Evolutionary conservation across 2,888 invertebrate species (phyloP), one percentile per base, ranked within the genome.

Genomic region (Phoenoteleia sp.): DNA sequence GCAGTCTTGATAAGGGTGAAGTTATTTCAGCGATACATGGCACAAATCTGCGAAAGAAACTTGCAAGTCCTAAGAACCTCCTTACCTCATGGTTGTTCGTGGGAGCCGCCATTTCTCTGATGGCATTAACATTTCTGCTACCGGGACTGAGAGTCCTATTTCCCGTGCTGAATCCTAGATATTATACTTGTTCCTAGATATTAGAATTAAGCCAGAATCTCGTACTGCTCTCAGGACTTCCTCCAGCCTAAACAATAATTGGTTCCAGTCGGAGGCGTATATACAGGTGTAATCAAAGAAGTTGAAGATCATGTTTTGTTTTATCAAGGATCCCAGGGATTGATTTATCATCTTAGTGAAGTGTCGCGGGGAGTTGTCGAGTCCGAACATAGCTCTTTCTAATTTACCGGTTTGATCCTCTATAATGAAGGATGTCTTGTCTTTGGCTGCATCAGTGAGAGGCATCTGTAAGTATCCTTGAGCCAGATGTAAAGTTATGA

Each of bases 401-500:
- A 62, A 62, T 3, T n/a, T 13, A 1, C 39, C 39, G 13, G 39
- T 39, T 15, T 5, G 39, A n/a, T 39, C 47, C 47, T 67, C 69
- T 0, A 67, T 84, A 2, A 84, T 79, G 13, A 79, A 79, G 0
- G 83, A 74, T 1, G 69, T 84, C n/a, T 56, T 45, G 1, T 56
- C 69, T 21, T 77, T 83, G 0, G 72, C 36, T 0, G n/a, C 15
- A 13, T 75, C 81, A 0, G 42, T 0, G 3, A 39, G 17, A 1
- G 76, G 80, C 17, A 81, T 54, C 49, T 83, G 83, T 4, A 83
- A n/a, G 47, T 83, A 86, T 0, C 85, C 75, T 1, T 42, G 27
- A 1, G 64, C 42, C 0, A 84, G 17, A 52, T 86, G 81, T 9
- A 79, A 15, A 0, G 67, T 76, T 0, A 67, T 49, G 21, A 86